Base-by-base conservation (phyloP, 1,140 invertebrate genomes). In the Microplitis mediator region DNA sequence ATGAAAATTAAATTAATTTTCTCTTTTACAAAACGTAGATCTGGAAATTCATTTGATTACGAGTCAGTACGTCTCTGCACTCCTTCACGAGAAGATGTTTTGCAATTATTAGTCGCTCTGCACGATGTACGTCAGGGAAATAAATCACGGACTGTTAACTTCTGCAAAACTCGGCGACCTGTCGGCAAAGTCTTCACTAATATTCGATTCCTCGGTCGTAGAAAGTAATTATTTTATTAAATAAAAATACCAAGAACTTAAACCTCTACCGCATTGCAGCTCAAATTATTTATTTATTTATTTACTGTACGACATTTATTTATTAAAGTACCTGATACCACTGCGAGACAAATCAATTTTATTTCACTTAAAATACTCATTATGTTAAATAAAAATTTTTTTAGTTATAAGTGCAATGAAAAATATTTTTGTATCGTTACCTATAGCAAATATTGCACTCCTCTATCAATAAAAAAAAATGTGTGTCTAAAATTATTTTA, bases 101-200 rank as follows among this genome's bases (percentile, higher is more conserved):
- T 88, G 75, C 88, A 89, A 75, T 80, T 91, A 0, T 76, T 91
- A 31, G 86, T 90, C 23, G 90, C 90, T 56, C 81, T 91, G 4
- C 90, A 91, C 77, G 89, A 90, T 73, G 88, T 89, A 69, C 85
- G 88, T 31, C 86, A 87, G 65, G 90, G 89, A 0, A 89, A 89
- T 69, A 80, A 80, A 66, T 85, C 87, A 36, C 84, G 86, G 74
- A 87, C 86, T n/a, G 86, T 91, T 0, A 87, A 89, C 73, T 91
- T 91, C 79, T 91, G 90, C 77, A 91, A 91, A 79, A 83, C 90
- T 39, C 88, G 87, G 71, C 85, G 90, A 73, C 89, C 89, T 0
- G 89, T 90, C 14, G 85, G 85, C 62, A 82, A 88, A 6, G 87
- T 91, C 13, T 90, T 90, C 76, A 91, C 90, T 71, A 91, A 91